Evolutionary conservation across 92 coral and sea anemone species (phyloP), one percentile per base, ranked within the genome.

Genomic region (Montipora capitata): DNA sequence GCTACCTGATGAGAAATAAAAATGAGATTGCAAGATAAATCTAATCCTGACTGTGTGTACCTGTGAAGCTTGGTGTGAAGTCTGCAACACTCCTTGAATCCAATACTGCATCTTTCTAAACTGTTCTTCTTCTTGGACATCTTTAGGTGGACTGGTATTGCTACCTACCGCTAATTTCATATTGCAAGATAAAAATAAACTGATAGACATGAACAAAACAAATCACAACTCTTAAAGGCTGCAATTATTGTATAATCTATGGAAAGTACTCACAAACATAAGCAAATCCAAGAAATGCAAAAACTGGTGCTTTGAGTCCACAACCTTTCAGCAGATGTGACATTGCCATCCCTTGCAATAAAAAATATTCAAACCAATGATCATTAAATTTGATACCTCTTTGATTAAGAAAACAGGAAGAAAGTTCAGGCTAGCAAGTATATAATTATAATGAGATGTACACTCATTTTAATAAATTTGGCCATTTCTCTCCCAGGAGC

Each of bases 271-370:
- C 73, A 96, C 96, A 85, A 69, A 93, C 87, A 78, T 89, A 93
- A 62, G 94, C 91, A 87, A 96, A 93, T 11, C 99, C 99, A 54
- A 96, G 89, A 74, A 96, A 94, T 14, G 95, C 97, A 93, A 96
- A 93, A 49, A 95, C 18, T 56, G 99, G 96, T n/a, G 87, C 89
- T 39, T 79, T 92, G 14, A 88, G 85, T 82, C 93, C 89, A 64
- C 96, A 92, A 27, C 77, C 90, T 43, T 81, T 90, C 81, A 95
- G 66, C 63, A 96, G 71, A 10, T 86, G 89, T 39, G 89, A 54
- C 3, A 88, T 48, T 70, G 98, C 91, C 68, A 81, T 91, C 51
- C 96, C 99, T 96, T 73, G 35, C 4, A 15, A 68, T 68, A 52
- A 9, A 9, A 15, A 51, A 52, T 15, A 4, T 1, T 16, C 20